Evolutionary conservation across 2,888 invertebrate genomes (phyloP).

Genomic region (Ennomos erosarius): DNA sequence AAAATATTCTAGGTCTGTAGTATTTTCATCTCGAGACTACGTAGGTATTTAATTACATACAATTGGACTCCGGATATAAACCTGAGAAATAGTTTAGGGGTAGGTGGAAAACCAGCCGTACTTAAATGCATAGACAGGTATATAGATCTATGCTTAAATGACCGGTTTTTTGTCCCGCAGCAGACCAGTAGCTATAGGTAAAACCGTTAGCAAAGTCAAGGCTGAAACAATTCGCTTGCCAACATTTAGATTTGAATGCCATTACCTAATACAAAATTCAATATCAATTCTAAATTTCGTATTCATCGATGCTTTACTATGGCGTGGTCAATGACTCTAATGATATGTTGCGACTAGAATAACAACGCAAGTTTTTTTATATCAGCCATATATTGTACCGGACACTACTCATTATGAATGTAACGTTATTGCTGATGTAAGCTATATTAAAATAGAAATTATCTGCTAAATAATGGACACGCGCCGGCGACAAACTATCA

Average conservation of each 20-base stretch:
- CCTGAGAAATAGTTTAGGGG: too few species aligned
- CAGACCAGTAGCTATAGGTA: constrained; percentile 28
- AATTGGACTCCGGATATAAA: too few species aligned
- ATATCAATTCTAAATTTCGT: constrained; percentile 16
- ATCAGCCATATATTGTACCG: constrained; percentile 2
- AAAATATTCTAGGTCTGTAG: too few species aligned
- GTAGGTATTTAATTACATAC: too few species aligned
- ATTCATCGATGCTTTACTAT: constrained; percentile 14
- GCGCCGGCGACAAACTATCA: too few species aligned
- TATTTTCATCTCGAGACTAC: too few species aligned
- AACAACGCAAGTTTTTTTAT: constrained; percentile 15
- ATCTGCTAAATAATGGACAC: not conserved
- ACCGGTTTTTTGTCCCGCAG: not conserved
- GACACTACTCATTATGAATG: constrained; percentile 4
- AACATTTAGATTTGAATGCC: constrained; percentile 17
- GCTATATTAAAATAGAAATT: not conserved
- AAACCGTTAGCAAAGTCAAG: constrained; percentile 63
- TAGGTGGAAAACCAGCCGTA: too few species aligned
- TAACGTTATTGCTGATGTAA: constrained; percentile 1
- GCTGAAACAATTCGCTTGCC: constrained; percentile 47
- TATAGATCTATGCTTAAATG: too few species aligned
- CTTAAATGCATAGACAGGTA: too few species aligned
- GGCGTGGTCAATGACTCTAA: constrained; percentile 33
- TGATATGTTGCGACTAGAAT: constrained; percentile 30
- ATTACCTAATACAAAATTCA: constrained; percentile 12